Evolutionary conservation across 2,888 invertebrate genomes (phyloP).

Genomic region (Caenorhabditis wallacei): DNA sequence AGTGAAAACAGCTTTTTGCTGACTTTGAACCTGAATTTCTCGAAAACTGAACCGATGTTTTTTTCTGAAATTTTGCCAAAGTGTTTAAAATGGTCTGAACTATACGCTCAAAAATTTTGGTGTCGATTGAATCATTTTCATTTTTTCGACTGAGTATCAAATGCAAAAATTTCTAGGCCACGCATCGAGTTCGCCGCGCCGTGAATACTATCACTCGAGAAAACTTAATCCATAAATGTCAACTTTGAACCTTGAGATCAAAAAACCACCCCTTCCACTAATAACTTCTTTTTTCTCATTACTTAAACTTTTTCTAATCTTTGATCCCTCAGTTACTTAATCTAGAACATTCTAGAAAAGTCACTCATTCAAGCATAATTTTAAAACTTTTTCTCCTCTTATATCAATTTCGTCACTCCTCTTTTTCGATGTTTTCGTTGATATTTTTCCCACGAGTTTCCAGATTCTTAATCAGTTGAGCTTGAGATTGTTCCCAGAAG

Average conservation of each 20-base stretch:
- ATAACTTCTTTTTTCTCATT: not conserved
- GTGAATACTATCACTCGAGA: not conserved
- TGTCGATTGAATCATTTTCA: too few species aligned
- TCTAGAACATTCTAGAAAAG: constrained; percentile 25
- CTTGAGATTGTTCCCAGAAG: constrained; percentile 14
- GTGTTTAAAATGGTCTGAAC: too few species aligned
- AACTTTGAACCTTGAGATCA: constrained; percentile 22
- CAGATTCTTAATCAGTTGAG: constrained; percentile 21
- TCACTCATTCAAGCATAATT: constrained; percentile 3
- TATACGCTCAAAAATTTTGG: too few species aligned
- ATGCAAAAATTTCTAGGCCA: too few species aligned
- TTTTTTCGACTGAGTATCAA: too few species aligned
- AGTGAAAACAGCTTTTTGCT: too few species aligned
- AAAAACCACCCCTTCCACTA: constrained; percentile 12
- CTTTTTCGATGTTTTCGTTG: constrained; percentile 7
- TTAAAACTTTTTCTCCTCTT: constrained; percentile 12
- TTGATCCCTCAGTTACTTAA: constrained; percentile 8
- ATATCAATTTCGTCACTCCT: not conserved
- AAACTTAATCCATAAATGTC: not conserved
- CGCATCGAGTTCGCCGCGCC: too few species aligned
- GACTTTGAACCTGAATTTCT: too few species aligned
- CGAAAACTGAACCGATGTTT: too few species aligned
- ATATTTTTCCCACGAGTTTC: constrained; percentile 21
- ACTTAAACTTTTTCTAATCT: constrained; percentile 1
- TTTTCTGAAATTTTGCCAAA: too few species aligned